Evolutionary conservation across 2,113 vertebrate genomes (phyloP).

Genomic region (Phrynosoma blainvillii): DNA sequence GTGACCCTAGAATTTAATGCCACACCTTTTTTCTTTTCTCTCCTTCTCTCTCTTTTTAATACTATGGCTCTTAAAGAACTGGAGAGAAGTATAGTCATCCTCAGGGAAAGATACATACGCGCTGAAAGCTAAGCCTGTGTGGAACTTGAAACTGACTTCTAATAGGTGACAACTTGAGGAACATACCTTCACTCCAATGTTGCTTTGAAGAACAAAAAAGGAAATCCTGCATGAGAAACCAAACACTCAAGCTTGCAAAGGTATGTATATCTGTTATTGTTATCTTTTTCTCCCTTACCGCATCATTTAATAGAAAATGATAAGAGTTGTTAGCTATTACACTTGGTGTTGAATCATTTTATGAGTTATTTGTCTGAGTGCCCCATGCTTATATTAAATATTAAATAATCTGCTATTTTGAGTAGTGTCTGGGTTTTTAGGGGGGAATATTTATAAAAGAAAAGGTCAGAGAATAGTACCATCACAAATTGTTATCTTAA

Average conservation of each 20-base stretch:
- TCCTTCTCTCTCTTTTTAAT: conserved; percentile 49
- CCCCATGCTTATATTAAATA: conserved; percentile 32
- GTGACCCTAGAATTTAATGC: conserved; percentile 59
- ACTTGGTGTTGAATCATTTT: conserved; percentile 28
- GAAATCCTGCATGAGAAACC: conserved; percentile 30
- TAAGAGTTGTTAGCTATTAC: not conserved
- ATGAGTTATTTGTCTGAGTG: conserved; percentile 35
- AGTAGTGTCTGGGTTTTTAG: not conserved
- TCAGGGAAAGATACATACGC: conserved; percentile 47
- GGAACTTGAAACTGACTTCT: conserved; percentile 22
- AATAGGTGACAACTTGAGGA: conserved; percentile 51
- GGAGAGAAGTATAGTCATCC: conserved; percentile 57
- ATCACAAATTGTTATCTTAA: not conserved
- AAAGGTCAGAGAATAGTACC: not conserved
- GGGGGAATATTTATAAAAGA: not conserved
- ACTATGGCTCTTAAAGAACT: conserved; percentile 64
- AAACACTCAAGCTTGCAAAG: conserved; percentile 64
- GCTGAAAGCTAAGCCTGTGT: conserved; percentile 13
- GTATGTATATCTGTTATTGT: conserved; percentile 47
- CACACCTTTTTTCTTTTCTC: conserved; percentile 41
- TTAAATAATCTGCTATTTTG: not conserved
- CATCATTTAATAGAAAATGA: not conserved
- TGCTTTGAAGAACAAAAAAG: conserved; percentile 62
- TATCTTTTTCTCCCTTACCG: not conserved
- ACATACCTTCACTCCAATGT: conserved; percentile 69